Percentiles rank a stretch among this genome's conserved stretches.
These are phyloP conservation scores for Physella acuta DNA, from an alignment of 1,140 invertebrate species.

Conservation along the genomic window DNA sequence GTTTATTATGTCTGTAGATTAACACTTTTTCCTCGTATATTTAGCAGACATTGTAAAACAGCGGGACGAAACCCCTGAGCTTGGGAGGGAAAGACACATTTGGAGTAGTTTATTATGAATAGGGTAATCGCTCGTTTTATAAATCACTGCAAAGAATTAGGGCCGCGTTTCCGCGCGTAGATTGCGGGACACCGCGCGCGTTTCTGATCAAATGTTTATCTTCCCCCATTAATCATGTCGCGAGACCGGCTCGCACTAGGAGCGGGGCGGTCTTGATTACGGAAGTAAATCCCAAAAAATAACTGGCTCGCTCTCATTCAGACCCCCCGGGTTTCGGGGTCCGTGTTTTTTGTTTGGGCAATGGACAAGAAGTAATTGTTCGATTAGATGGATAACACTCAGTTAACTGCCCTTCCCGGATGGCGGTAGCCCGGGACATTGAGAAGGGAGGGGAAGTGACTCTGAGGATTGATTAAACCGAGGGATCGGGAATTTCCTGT, in stretches of 20 bases:
- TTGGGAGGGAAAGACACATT: too few relatives aligned
- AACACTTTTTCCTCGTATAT: too few relatives aligned
- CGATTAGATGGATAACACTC: slow-evolving; percentile 28
- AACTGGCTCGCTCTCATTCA: neutral
- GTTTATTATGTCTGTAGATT: too few relatives aligned
- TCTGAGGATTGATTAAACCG: slow-evolving; percentile 14
- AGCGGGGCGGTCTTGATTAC: neutral
- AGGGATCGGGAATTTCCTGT: slow-evolving; percentile 12
- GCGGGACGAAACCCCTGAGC: too few relatives aligned
- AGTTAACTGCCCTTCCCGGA: slow-evolving; percentile 18
- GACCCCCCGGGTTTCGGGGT: neutral
- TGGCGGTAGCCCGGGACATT: neutral
- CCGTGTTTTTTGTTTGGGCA: slow-evolving; percentile 22
- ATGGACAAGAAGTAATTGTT: slow-evolving; percentile 28
- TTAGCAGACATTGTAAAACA: too few relatives aligned
- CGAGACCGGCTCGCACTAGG: slow-evolving; percentile 2
- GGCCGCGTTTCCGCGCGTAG: neutral
- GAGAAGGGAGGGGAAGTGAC: slow-evolving; percentile 6
- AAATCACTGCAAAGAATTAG: too few relatives aligned
- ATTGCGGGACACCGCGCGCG: slow-evolving; percentile 7
- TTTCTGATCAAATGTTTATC: slow-evolving; percentile 24
- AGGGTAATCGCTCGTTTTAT: neutral
- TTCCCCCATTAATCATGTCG: slow-evolving; percentile 19
- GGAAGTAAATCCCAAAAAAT: slow-evolving; percentile 15
- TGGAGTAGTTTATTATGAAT: neutral